Percentiles rank a stretch among this genome's conserved stretches.
These are phyloP conservation scores for Eulithis prunata DNA, from an alignment of 2,888 invertebrate species.

Conservation along the genomic window DNA sequence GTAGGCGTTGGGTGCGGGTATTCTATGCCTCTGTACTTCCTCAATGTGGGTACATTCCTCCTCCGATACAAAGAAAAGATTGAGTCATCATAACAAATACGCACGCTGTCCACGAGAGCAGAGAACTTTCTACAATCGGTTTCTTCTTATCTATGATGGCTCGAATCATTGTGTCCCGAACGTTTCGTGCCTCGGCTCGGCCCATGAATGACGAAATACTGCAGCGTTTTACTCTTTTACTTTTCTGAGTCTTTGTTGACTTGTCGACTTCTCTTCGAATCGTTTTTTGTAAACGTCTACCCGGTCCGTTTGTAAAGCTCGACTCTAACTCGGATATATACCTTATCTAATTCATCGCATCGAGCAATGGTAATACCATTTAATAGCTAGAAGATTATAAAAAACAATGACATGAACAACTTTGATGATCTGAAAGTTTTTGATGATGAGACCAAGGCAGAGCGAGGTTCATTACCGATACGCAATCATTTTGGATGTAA, in stretches of 20 bases:
- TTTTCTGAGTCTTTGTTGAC: slow-evolving; percentile 75
- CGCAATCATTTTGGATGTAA: slow-evolving; percentile 53
- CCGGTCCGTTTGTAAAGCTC: slow-evolving; percentile 70
- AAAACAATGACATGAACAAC: slow-evolving; percentile 52
- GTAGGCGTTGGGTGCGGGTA: slow-evolving; percentile 52
- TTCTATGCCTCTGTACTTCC: slow-evolving; percentile 52
- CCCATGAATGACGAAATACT: slow-evolving; percentile 74
- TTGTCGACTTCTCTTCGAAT: slow-evolving; percentile 74
- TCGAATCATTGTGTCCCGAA: slow-evolving; percentile 76
- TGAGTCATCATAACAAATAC: slow-evolving; percentile 84
- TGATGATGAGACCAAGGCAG: slow-evolving; percentile 39
- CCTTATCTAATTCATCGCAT: slow-evolving; percentile 77
- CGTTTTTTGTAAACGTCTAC: slow-evolving; percentile 74
- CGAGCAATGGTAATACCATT: slow-evolving; percentile 52
- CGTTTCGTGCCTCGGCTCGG: slow-evolving; percentile 70
- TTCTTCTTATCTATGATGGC: slow-evolving; percentile 79
- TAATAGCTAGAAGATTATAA: slow-evolving; percentile 50
- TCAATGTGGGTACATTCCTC: slow-evolving; percentile 60
- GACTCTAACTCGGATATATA: slow-evolving; percentile 72
- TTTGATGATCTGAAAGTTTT: slow-evolving; percentile 43
- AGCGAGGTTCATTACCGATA: slow-evolving; percentile 48
- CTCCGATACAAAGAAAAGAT: slow-evolving; percentile 76
- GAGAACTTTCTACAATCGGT: slow-evolving; percentile 74
- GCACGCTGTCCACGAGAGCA: slow-evolving; percentile 67
- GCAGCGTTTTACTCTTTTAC: slow-evolving; percentile 74